Evolutionary conservation across 1,140 invertebrate species (phyloP).

Genomic region (Conus ventricosus): DNA sequence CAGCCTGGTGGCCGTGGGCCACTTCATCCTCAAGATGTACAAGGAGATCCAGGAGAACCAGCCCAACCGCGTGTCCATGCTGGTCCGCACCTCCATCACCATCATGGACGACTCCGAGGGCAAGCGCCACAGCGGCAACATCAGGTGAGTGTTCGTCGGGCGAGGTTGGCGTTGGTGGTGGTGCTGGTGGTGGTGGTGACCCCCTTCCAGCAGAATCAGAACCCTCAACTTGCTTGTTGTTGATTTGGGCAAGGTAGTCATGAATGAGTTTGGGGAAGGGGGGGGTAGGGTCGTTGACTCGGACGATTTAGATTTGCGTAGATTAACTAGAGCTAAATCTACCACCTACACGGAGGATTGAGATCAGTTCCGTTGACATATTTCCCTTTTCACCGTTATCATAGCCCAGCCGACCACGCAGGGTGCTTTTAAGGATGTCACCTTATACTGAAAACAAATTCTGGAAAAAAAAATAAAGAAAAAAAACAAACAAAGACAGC

Average conservation of each 20-base stretch:
- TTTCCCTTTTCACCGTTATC: too few relatives aligned
- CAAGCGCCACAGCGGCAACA: conserved; percentile 53
- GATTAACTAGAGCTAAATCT: too few relatives aligned
- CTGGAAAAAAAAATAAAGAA: too few relatives aligned
- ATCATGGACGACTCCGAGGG: conserved; percentile 58
- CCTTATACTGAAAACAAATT: too few relatives aligned
- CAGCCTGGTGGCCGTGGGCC: conserved; percentile 62
- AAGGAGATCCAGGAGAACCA: conserved; percentile 71
- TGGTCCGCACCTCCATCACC: conserved; percentile 70
- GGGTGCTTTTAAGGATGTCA: too few relatives aligned
- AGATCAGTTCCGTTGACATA: too few relatives aligned
- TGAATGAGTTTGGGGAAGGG: background rate
- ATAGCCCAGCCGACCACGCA: too few relatives aligned
- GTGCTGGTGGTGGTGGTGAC: background rate
- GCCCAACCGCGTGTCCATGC: conserved; percentile 69
- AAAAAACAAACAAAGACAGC: too few relatives aligned
- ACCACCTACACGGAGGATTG: too few relatives aligned
- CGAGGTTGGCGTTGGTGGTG: background rate
- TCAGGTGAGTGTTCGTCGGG: conserved; percentile 32
- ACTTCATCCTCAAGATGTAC: conserved; percentile 71
- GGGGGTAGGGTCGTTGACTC: background rate
- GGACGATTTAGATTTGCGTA: too few relatives aligned
- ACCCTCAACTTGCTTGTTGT: background rate
- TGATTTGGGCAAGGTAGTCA: background rate
- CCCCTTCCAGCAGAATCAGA: background rate